Percentiles rank a stretch among this genome's conserved stretches.
Evolutionary conservation across 2,797 vertebrate species (phyloP).

Genomic region (Galago senegalensis): DNA sequence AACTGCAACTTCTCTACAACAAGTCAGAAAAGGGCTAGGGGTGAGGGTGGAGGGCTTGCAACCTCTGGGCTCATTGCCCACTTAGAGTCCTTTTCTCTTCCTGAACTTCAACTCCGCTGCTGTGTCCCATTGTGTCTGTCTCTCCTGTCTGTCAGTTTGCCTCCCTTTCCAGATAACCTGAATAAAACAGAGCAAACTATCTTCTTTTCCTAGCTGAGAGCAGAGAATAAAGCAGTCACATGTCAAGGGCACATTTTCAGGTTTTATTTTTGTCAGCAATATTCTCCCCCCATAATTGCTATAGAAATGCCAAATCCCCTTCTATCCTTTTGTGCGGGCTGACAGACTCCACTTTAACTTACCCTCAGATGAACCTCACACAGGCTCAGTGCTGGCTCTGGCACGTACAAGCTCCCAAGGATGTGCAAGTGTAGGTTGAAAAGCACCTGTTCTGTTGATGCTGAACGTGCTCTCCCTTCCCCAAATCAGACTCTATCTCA

Average conservation of each 20-base stretch:
- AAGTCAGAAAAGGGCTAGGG: neutral
- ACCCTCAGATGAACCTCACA: neutral
- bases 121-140: neutral
- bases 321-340: neutral
- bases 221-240: conserved; percentile 65
- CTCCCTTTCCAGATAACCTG: conserved; percentile 49
- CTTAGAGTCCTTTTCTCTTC: neutral
- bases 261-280: conserved; percentile 65
- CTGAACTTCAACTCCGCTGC: conserved; percentile 24
- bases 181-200: conserved; percentile 55
- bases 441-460: neutral
- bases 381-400: accelerated
- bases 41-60: accelerated
- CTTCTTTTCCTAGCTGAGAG: conserved; percentile 29
- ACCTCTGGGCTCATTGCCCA: neutral
- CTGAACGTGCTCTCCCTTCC: neutral
- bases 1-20: neutral
- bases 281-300: conserved; percentile 62
- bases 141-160: conserved; percentile 58
- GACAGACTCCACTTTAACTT: neutral
- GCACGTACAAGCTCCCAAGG: accelerated
- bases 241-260: conserved; percentile 57
- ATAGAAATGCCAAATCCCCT: conserved; percentile 76
- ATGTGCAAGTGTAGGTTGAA: neutral
- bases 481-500: neutral